Evolutionary conservation across 1,140 invertebrate genomes (phyloP).

Genomic region (Zaprionus camerounensis): DNA sequence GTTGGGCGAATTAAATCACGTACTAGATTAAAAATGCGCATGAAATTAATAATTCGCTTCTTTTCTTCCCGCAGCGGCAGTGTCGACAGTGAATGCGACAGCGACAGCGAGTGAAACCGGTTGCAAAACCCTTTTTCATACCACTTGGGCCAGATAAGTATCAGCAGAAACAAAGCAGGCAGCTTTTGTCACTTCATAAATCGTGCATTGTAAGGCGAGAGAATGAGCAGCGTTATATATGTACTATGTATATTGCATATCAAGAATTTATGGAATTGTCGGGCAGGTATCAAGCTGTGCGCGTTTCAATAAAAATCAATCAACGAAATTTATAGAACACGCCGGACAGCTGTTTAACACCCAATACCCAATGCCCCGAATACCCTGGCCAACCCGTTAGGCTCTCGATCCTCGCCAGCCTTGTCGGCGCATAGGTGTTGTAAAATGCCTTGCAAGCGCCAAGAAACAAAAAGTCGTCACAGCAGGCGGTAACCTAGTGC

Average conservation of each 20-base stretch:
- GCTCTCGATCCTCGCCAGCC: not conserved
- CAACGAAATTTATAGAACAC: slow-evolving; percentile 72
- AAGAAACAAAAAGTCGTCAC: slow-evolving; percentile 59
- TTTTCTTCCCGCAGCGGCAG: slow-evolving; percentile 6
- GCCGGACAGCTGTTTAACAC: slow-evolving; percentile 73
- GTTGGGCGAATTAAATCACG: slow-evolving; percentile 77
- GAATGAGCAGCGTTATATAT: not conserved
- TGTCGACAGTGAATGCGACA: not conserved
- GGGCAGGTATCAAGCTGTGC: slow-evolving; percentile 70
- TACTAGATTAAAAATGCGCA: slow-evolving; percentile 83
- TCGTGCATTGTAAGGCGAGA: slow-evolving; percentile 46
- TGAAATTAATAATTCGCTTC: slow-evolving; percentile 75
- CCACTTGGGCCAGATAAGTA: slow-evolving; percentile 14
- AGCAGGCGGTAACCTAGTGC: slow-evolving; percentile 51
- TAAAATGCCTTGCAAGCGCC: slow-evolving; percentile 67
- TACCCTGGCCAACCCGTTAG: not conserved
- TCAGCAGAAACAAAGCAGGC: slow-evolving; percentile 17
- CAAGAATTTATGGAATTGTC: slow-evolving; percentile 71
- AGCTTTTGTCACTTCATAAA: slow-evolving; percentile 78
- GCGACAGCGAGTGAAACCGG: not conserved
- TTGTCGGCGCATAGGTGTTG: slow-evolving; percentile 62
- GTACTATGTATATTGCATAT: not conserved
- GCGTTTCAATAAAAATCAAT: slow-evolving; percentile 80
- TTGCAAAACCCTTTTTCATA: slow-evolving; percentile 30
- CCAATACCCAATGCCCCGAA: not conserved